Evolutionary conservation across 2,888 invertebrate genomes (phyloP).

Genomic region (Cerastis leucographa): DNA sequence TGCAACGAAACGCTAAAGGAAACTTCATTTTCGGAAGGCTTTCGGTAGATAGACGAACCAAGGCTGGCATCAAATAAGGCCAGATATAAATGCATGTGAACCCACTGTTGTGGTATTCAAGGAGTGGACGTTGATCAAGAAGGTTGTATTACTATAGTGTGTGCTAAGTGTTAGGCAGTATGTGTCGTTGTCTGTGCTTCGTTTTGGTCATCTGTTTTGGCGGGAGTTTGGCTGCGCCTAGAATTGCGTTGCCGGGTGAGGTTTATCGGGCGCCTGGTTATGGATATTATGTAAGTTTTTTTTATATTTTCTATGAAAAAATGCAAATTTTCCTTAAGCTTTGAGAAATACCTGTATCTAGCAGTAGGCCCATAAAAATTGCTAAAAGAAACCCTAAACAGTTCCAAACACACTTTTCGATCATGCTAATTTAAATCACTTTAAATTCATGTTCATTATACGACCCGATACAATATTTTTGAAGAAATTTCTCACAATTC

Average conservation of each 20-base stretch:
- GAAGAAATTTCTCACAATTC: background rate
- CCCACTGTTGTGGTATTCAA: slow-evolving; percentile 84
- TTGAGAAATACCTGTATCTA: too few species aligned
- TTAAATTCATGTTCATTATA: too few species aligned
- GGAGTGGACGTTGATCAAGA: slow-evolving; percentile 74
- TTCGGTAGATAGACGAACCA: slow-evolving; percentile 71
- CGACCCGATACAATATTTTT: background rate
- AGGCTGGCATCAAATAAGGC: slow-evolving; percentile 87
- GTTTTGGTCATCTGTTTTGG: slow-evolving; percentile 75
- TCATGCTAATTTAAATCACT: too few species aligned
- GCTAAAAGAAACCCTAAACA: too few species aligned
- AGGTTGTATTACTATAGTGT: slow-evolving; percentile 75
- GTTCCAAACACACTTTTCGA: too few species aligned
- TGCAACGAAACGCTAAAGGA: slow-evolving; percentile 75
- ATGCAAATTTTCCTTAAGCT: too few species aligned
- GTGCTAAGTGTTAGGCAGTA: slow-evolving; percentile 67
- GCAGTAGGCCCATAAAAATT: too few species aligned
- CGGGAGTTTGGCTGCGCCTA: slow-evolving; percentile 76
- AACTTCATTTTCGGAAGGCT: slow-evolving; percentile 87
- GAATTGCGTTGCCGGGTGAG: slow-evolving; percentile 76
- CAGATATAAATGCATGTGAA: slow-evolving; percentile 88
- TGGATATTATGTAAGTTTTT: slow-evolving; percentile 91
- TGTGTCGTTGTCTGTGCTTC: slow-evolving; percentile 80
- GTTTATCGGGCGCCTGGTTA: slow-evolving; percentile 84
- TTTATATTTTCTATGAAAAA: background rate